Evolutionary conservation across 2,113 vertebrate species (phyloP).

Genomic region (Tapirus terrestris): DNA sequence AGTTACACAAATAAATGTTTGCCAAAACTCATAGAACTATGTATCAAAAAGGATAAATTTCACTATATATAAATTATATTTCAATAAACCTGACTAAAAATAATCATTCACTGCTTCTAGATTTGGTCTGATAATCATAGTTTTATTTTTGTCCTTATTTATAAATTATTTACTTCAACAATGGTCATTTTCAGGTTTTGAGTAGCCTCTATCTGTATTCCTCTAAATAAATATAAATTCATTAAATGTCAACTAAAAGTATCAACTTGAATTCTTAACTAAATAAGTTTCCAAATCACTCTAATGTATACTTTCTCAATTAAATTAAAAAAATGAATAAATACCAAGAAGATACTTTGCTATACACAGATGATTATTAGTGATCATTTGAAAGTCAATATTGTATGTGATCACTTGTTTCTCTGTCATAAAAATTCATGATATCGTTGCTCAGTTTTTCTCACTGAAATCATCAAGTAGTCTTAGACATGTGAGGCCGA

Average conservation of each 20-base stretch:
- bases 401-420: background rate
- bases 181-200: background rate
- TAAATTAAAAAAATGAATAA: background rate
- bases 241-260: background rate
- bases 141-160: background rate
- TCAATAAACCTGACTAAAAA: background rate
- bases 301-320: background rate
- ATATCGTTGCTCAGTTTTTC: background rate
- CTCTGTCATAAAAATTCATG: background rate
- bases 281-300: background rate
- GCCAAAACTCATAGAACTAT: background rate
- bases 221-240: background rate
- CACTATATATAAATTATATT: background rate
- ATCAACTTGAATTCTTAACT: background rate
- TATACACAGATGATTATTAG: background rate
- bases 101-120: background rate
- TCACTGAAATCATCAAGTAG: background rate
- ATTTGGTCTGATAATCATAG: background rate
- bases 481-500: background rate
- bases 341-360: background rate
- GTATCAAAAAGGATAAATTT: background rate
- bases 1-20: background rate
- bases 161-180: background rate
- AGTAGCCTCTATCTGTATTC: background rate
- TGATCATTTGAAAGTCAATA: background rate